phyloP scores from a whole-genome alignment of 2,113 vertebrate genomes.

The Craseonycteris thonglongyai region DNA sequence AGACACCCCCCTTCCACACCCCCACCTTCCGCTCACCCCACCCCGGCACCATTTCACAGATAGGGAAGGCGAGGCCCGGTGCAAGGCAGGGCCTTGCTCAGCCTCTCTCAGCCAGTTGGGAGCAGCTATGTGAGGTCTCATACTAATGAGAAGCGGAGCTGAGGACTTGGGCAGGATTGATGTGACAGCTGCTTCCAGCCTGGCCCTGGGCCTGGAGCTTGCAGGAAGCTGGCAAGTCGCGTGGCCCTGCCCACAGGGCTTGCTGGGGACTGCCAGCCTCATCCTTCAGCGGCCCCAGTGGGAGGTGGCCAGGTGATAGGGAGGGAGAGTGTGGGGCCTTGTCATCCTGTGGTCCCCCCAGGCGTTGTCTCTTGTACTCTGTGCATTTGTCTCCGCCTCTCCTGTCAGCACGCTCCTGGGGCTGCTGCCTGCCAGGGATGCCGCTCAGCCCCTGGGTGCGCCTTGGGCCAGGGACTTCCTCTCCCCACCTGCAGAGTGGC shows the following conservation, averaged over 20 bases:
- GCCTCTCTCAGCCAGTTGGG: neutral
- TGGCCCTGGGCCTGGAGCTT: neutral
- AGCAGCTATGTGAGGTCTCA: neutral
- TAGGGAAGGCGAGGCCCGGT: neutral
- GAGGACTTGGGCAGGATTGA: neutral
- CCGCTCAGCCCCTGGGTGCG: neutral
- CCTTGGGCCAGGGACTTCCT: neutral
- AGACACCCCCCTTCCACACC: neutral
- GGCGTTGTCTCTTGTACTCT: neutral
- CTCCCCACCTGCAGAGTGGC: neutral
- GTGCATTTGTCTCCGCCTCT: neutral
- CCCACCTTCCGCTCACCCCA: too few species aligned
- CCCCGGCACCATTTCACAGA: neutral
- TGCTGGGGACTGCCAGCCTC: neutral
- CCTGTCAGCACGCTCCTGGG: neutral
- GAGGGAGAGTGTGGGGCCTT: neutral
- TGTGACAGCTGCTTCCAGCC: conserved; percentile 4
- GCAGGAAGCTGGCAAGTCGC: neutral
- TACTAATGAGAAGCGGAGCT: neutral
- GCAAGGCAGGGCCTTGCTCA: neutral
- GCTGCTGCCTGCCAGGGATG: neutral
- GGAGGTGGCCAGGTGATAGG: neutral
- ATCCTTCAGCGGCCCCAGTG: neutral
- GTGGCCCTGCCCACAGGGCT: neutral
- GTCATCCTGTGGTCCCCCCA: neutral